A percentile compares a stretch with the other conserved stretches of the same genome.
Conservation (phyloP, 2,797 vertebrate genomes). For the Enteromius paludinosus region DNA sequence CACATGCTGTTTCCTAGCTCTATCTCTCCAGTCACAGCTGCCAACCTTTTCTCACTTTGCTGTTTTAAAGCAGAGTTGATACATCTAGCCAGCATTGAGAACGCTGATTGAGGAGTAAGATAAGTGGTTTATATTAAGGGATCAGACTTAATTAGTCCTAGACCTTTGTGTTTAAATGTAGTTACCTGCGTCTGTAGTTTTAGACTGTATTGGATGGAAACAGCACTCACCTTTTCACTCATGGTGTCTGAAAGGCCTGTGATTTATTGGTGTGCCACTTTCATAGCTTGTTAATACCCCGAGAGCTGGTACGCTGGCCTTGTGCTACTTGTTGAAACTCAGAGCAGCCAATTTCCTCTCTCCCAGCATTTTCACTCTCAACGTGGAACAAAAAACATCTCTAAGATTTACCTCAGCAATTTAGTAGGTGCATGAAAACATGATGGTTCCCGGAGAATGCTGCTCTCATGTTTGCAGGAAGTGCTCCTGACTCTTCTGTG, state of each 20-base stretch:
- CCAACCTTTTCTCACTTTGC: not conserved
- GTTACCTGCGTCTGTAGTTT: not conserved
- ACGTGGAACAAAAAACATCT: constrained; percentile 17
- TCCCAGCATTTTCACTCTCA: constrained; percentile 30
- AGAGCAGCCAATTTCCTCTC: constrained; percentile 41
- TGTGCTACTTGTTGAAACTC: constrained; percentile 24
- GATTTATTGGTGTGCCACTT: constrained; percentile 50
- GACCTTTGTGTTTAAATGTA: constrained; percentile 11
- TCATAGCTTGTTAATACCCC: constrained; percentile 38
- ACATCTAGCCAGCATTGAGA: not conserved
- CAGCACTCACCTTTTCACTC: constrained; percentile 32
- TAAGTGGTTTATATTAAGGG: constrained; percentile 4
- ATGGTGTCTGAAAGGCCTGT: constrained; percentile 29
- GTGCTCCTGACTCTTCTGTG: constrained; percentile 43
- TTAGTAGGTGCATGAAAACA: constrained; percentile 31
- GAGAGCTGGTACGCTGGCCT: constrained; percentile 25
- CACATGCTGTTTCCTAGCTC: not conserved
- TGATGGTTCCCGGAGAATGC: constrained; percentile 22
- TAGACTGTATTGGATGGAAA: not conserved
- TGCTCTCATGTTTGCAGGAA: constrained; percentile 31
- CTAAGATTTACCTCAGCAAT: constrained; percentile 16
- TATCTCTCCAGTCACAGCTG: not conserved
- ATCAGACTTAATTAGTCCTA: not conserved
- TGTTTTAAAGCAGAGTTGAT: constrained; percentile 11
- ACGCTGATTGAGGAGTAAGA: not conserved